Conservation (phyloP, 23 tunicate genomes). For the Halocynthia aurantium region DNA sequence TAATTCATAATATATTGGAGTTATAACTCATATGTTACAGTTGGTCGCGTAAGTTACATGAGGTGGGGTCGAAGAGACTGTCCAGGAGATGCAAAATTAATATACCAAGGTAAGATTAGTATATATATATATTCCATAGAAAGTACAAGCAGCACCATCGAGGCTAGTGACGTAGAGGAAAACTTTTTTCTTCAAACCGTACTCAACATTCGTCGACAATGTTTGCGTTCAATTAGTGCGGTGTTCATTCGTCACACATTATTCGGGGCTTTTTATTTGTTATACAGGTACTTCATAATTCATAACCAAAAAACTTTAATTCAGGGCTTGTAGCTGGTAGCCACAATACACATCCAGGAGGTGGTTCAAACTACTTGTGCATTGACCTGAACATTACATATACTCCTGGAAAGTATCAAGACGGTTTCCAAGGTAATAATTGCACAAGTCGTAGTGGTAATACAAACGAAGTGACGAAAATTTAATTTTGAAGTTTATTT, state of each 20-base stretch:
- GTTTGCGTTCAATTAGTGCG: no score
- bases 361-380: slow-evolving; percentile 10
- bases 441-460: no score
- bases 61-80: slow-evolving; percentile 16
- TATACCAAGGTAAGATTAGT: slow-evolving; percentile 19
- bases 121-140: no score
- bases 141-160: no score
- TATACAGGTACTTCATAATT: neutral
- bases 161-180: no score
- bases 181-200: no score
- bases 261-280: no score
- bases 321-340: slow-evolving; percentile 10
- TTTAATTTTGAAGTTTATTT: neutral
- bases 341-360: slow-evolving; percentile 11
- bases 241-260: no score
- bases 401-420: neutral
- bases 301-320: no score
- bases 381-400: slow-evolving; percentile 2
- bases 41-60: slow-evolving; percentile 14
- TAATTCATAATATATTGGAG: no score
- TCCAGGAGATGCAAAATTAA: neutral
- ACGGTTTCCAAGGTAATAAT: slow-evolving; percentile 1
- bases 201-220: no score
- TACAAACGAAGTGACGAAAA: neutral
- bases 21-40: neutral